Base-by-base conservation (phyloP, 2,888 invertebrate genomes). In the Hoplodrina blanda region DNA sequence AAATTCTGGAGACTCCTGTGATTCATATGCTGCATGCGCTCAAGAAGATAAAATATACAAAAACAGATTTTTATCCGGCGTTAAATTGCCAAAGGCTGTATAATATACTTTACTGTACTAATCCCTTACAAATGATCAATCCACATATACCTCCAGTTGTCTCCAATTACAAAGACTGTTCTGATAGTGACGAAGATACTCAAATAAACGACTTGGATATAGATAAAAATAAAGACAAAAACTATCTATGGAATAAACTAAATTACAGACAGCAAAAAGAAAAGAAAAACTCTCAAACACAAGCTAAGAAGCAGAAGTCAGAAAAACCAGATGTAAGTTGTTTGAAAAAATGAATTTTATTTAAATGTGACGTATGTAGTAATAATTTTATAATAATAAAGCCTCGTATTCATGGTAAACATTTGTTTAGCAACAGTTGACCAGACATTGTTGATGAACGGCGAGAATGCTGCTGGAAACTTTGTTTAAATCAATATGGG, bases 1-100 rank as follows among this genome's bases (percentile, higher is more conserved):
- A 97, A 73, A 97, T 98, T 50, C 91, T 97, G 3, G 97, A 98
- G 86, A 97, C 97, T 77, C 98, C 98, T 0, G 96, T 98, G 0
- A 96, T 97, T 96, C 97, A 97, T 89, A 90, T 98, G 4, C 94
- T 98, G 46, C 94, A 96, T 76, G 97, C 98, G 0, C 88, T 98
- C 77, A 96, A 97, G 76, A 98, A 98, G 91, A 91, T 98, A 10
- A 96, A 97, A 78, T 97, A 97, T 83, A 94, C 92, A 0, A 95
- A 95, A 37, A 93, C 94, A 19, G 95, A 96, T 55, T 98, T 97
- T 86, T 98, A 97, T 89, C 97, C 98, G 0, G 90, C 92, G 55
- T 92, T 97, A 17, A 96, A 98, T 85, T 96, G 96, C 63, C 95
- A 96, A 57, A 95, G 95, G 80, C 89, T 98, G 4, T 96, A 97